Conservation (phyloP, 2,797 vertebrate species). For the Babyrousa celebensis region DNA sequence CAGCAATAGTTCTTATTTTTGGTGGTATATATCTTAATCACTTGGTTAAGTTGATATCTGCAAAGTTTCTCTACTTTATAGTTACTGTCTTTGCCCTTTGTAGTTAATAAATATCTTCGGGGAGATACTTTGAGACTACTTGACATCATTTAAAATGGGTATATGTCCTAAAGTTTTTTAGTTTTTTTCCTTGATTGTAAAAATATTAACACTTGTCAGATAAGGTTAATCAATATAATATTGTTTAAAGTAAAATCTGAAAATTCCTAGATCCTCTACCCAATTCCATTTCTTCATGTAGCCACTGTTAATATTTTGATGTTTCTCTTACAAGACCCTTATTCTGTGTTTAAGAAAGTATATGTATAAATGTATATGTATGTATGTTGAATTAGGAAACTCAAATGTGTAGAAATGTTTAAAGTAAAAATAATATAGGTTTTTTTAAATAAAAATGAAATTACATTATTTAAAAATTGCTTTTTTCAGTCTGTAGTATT, state of each 20-base stretch:
- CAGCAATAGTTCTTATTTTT: conserved; percentile 35
- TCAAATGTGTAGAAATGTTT: neutral
- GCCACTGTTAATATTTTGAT: neutral
- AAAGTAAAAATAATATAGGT: neutral
- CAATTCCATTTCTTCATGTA: neutral
- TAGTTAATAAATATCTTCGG: conserved; percentile 34
- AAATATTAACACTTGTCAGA: conserved; percentile 16
- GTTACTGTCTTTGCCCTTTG: conserved; percentile 1
- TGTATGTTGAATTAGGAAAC: conserved; percentile 15
- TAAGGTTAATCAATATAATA: neutral
- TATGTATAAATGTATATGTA: neutral
- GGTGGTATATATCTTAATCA: conserved; percentile 37
- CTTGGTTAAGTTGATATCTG: neutral
- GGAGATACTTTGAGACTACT: conserved; percentile 33
- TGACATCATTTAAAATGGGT: conserved; percentile 3
- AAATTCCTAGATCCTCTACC: neutral
- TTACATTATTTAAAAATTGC: conserved; percentile 12
- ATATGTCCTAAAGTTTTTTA: neutral
- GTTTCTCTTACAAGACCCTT: neutral
- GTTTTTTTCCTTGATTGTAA: neutral
- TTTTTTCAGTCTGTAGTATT: conserved; percentile 22
- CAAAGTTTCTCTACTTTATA: neutral
- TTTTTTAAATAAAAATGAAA: conserved; percentile 37
- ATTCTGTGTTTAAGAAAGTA: neutral
- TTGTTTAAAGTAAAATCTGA: conserved; percentile 37